Percentiles rank a stretch among this genome's conserved stretches.
These are phyloP conservation scores for Rhodeus uyekii DNA, from an alignment of 2,797 vertebrate genomes.

Conservation along the genomic window DNA sequence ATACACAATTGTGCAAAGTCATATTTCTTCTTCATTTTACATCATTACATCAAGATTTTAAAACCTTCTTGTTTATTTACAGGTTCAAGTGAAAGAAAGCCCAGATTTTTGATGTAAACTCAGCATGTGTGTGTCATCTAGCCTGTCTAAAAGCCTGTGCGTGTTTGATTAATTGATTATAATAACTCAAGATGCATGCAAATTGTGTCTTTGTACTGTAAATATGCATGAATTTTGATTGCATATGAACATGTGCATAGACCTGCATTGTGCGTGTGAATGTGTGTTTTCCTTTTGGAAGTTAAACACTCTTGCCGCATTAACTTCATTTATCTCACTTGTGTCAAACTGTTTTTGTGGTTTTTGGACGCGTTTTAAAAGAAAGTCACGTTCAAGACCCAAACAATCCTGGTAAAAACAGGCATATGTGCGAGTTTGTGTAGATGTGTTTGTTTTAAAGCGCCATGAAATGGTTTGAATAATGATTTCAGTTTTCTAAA, in stretches of 20 bases:
- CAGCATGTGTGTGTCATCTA: background rate
- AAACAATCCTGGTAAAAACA: background rate
- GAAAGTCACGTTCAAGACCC: background rate
- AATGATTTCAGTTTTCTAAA: background rate
- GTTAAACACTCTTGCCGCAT: background rate
- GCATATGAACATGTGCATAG: background rate
- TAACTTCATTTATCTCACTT: constrained; percentile 24
- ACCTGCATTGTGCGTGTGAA: background rate
- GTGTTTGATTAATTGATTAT: background rate
- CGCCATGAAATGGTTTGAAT: background rate
- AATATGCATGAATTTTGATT: background rate
- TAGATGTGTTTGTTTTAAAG: constrained; percentile 15
- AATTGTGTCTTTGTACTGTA: background rate
- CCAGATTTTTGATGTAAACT: background rate
- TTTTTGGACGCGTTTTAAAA: constrained; percentile 16
- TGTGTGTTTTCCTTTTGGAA: constrained; percentile 16
- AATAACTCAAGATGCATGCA: background rate
- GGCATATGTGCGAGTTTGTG: background rate
- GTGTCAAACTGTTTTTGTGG: constrained; percentile 27
- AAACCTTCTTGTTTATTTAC: background rate
- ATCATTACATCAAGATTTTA: background rate
- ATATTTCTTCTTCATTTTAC: background rate
- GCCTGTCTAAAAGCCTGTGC: background rate
- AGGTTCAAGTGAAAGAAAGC: background rate
- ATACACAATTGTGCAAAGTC: background rate